Percentiles rank a stretch among this genome's conserved stretches.
phyloP scores from a whole-genome alignment of 2,113 vertebrate genomes.

The Mesembrinibis cayennensis region DNA sequence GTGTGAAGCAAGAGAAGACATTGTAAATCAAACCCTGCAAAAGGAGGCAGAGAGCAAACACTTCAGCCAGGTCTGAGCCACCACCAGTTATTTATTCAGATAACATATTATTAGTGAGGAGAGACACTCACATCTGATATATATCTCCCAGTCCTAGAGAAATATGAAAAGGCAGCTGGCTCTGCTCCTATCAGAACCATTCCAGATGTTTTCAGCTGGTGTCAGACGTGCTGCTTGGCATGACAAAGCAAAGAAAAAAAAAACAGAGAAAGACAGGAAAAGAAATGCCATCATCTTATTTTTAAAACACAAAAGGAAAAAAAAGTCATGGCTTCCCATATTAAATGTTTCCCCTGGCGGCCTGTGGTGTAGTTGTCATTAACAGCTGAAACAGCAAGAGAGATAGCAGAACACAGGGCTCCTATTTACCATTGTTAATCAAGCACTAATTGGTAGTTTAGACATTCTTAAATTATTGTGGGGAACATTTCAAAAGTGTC shows the following conservation, averaged over 20 bases:
- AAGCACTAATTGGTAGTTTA: conserved; percentile 47
- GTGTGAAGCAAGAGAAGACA: conserved; percentile 26
- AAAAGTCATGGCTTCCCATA: not conserved
- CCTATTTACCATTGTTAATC: conserved; percentile 53
- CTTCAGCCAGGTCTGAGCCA: conserved; percentile 49
- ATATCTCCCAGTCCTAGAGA: conserved; percentile 14
- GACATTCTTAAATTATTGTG: conserved; percentile 39
- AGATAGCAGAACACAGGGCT: not conserved
- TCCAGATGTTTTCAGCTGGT: conserved; percentile 69
- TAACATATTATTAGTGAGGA: conserved; percentile 59
- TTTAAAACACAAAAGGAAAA: conserved; percentile 17
- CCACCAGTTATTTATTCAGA: conserved; percentile 66
- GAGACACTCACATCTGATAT: conserved; percentile 48
- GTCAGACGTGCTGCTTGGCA: conserved; percentile 23
- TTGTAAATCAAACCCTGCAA: conserved; percentile 59
- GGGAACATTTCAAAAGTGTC: conserved; percentile 27
- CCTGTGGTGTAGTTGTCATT: conserved; percentile 8
- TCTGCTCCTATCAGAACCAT: conserved; percentile 49
- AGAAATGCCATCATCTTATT: conserved; percentile 8
- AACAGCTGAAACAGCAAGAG: conserved; percentile 28
- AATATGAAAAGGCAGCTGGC: conserved; percentile 59
- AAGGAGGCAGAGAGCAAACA: conserved; percentile 37
- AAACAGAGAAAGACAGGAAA: not conserved
- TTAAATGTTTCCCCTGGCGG: conserved; percentile 35
- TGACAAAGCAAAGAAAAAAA: conserved; percentile 17